phyloP scores from a whole-genome alignment of 1,140 invertebrate species.

The Asbolus verrucosus region DNA sequence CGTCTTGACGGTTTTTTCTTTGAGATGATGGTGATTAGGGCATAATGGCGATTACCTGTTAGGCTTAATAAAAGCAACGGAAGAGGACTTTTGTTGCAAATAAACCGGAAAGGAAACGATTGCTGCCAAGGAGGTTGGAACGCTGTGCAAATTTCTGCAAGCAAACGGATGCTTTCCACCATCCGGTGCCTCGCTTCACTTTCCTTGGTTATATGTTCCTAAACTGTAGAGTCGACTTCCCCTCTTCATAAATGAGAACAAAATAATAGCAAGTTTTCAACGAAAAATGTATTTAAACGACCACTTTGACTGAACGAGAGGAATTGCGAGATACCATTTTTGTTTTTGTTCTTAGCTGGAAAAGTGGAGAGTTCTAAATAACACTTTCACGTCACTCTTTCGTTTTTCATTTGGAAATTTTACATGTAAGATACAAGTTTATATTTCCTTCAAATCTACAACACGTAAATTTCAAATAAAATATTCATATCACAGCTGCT shows the following conservation, averaged over 20 bases:
- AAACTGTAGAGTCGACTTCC: constrained; percentile 29
- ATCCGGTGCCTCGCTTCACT: constrained; percentile 37
- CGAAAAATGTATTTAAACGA: constrained; percentile 24
- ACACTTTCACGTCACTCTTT: constrained; percentile 13
- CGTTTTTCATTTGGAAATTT: background rate
- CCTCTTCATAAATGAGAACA: constrained; percentile 40
- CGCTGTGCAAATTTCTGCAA: constrained; percentile 36
- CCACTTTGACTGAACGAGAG: constrained; percentile 18
- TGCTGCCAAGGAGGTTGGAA: constrained; percentile 21
- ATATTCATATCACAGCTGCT: constrained; percentile 33
- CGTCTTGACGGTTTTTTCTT: background rate
- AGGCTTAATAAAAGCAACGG: constrained; percentile 2
- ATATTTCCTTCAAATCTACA: background rate
- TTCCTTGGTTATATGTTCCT: constrained; percentile 32
- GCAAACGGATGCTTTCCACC: constrained; percentile 22
- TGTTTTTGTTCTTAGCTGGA: background rate
- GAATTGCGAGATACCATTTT: constrained; percentile 17
- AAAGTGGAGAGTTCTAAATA: constrained; percentile 9
- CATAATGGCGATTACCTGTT: constrained; percentile 5
- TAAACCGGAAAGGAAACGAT: constrained; percentile 18
- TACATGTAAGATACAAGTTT: constrained; percentile 1
- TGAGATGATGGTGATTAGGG: constrained; percentile 1
- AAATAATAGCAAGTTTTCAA: constrained; percentile 28
- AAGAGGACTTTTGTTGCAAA: background rate
- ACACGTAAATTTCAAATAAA: constrained; percentile 20